A percentile compares a stretch with the other conserved stretches of the same genome.
Conservation (phyloP, 2,888 invertebrate genomes). For the Scaptomyza reducta region DNA sequence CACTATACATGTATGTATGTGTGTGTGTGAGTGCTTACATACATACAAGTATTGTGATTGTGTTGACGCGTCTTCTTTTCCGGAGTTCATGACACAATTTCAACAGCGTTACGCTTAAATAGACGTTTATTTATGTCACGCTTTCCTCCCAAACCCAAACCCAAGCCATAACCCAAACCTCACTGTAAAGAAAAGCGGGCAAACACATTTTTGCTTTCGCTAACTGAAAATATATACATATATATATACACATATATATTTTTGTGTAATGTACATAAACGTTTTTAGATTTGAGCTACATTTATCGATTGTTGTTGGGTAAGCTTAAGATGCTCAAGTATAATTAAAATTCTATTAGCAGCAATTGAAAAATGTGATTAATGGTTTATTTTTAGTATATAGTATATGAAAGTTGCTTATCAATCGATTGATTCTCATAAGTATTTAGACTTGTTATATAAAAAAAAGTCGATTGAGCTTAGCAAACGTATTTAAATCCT, state of each 20-base stretch:
- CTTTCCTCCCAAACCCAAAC: background rate
- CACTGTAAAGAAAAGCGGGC: background rate
- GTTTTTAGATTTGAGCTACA: background rate
- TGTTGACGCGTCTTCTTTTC: slow-evolving; percentile 60
- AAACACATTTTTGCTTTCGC: slow-evolving; percentile 34
- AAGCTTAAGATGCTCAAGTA: background rate
- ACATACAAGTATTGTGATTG: slow-evolving; percentile 30
- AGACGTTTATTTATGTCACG: slow-evolving; percentile 61
- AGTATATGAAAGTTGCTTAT: background rate
- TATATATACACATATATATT: background rate
- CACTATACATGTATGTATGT: background rate
- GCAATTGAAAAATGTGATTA: background rate
- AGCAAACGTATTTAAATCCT: background rate
- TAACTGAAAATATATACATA: slow-evolving; percentile 26
- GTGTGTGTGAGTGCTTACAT: background rate
- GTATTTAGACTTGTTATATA: too few relatives aligned
- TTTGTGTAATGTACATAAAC: background rate
- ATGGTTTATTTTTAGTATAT: background rate
- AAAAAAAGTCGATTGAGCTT: background rate
- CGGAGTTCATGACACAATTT: slow-evolving; percentile 80
- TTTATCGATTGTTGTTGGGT: background rate
- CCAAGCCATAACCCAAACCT: background rate
- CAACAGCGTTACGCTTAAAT: slow-evolving; percentile 61
- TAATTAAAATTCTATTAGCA: background rate
- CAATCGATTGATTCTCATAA: too few relatives aligned